Conservation (phyloP, 2,888 invertebrate genomes). For the Lycocerus yunnanus region DNA sequence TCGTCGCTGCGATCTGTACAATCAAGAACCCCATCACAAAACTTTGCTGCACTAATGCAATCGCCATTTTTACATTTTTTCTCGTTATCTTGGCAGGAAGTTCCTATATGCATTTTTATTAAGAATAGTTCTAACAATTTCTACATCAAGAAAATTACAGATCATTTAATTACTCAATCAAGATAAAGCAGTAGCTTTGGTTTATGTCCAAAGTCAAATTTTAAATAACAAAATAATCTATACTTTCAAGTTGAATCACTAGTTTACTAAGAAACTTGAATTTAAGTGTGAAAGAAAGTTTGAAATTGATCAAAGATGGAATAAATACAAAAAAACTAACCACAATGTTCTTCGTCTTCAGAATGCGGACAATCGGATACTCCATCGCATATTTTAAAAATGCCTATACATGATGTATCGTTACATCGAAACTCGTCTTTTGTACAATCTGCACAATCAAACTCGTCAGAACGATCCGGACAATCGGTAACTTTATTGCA, state of each 20-base stretch:
- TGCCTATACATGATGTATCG: slow-evolving; percentile 60
- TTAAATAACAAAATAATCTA: neutral
- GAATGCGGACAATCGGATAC: slow-evolving; percentile 59
- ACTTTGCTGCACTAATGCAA: slow-evolving; percentile 55
- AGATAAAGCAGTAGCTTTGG: neutral
- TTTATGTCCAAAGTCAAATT: neutral
- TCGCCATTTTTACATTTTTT: slow-evolving; percentile 61
- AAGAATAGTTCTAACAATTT: neutral
- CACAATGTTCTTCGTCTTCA: slow-evolving; percentile 63
- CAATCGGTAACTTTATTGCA: slow-evolving; percentile 75
- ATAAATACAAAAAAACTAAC: slow-evolving; percentile 47
- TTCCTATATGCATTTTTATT: slow-evolving; percentile 31
- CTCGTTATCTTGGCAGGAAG: slow-evolving; percentile 52
- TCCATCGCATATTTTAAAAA: slow-evolving; percentile 59
- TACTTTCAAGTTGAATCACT: neutral
- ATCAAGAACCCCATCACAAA: slow-evolving; percentile 54
- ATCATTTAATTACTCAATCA: neutral
- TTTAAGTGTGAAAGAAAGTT: neutral
- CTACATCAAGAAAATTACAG: neutral
- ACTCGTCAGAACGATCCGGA: slow-evolving; percentile 76
- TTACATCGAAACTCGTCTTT: slow-evolving; percentile 62
- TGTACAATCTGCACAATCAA: slow-evolving; percentile 67
- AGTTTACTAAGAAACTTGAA: neutral
- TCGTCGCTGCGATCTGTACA: slow-evolving; percentile 61
- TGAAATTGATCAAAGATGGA: neutral